Evolutionary conservation across 2,888 invertebrate species (phyloP).

Genomic region (Conistra vaccinii): DNA sequence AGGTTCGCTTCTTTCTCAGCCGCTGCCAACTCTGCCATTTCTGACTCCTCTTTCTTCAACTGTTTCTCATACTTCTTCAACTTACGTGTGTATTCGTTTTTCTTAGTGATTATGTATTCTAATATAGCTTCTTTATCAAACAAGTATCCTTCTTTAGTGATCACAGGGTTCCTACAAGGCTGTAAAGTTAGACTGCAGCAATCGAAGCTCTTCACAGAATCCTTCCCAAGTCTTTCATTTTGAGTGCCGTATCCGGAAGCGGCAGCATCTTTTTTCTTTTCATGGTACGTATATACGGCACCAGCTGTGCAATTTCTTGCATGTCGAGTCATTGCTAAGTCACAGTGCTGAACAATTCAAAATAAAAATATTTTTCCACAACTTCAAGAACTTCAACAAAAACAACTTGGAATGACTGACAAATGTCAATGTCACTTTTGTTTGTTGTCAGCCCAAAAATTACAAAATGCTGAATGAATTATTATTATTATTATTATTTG

Average conservation of each 20-base stretch:
- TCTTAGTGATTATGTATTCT: conserved; percentile 98
- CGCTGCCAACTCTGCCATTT: conserved; percentile 92
- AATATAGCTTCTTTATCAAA: conserved; percentile 99
- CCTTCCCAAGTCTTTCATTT: conserved; percentile 96
- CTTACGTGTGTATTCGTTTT: conserved; percentile 96
- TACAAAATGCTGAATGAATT: too few species aligned
- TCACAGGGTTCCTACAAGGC: conserved; percentile 97
- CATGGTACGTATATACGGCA: conserved; percentile 99
- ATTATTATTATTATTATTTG: too few species aligned
- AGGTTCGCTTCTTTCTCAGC: conserved; percentile 94
- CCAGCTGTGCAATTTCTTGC: conserved; percentile 99
- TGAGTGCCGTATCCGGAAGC: conserved; percentile 98
- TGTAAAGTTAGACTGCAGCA: conserved; percentile 99
- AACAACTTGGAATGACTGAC: not conserved
- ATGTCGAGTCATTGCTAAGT: conserved; percentile 95
- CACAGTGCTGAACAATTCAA: not conserved
- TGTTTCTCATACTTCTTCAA: conserved; percentile 98
- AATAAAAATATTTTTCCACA: conserved; percentile 1
- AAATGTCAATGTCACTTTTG: too few species aligned
- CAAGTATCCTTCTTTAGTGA: conserved; percentile 96
- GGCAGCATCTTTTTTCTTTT: conserved; percentile 98
- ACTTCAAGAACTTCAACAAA: not conserved
- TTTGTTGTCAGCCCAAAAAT: too few species aligned
- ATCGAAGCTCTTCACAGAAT: conserved; percentile 98
- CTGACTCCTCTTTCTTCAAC: conserved; percentile 94